Conservation (phyloP, 2,888 invertebrate species). For the Deroplatys truncata region DNA sequence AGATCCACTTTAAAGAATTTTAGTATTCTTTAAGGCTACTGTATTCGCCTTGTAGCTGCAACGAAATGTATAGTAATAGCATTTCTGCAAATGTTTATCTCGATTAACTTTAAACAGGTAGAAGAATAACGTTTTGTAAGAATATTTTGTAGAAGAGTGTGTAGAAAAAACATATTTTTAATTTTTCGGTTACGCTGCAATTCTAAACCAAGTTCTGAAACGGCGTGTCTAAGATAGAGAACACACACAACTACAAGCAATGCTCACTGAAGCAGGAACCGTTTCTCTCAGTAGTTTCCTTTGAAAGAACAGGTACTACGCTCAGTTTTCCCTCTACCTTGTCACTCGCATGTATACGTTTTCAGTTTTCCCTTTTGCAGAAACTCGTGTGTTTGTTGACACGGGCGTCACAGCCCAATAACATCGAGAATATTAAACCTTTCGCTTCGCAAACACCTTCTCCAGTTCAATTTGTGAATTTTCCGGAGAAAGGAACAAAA, state of each 20-base stretch:
- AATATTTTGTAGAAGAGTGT: no score
- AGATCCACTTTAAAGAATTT: no score
- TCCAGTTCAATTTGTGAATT: neutral
- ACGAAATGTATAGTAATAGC: no score
- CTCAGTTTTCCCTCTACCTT: neutral
- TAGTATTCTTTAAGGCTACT: no score
- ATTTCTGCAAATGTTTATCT: no score
- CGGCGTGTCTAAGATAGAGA: neutral
- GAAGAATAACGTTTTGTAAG: no score
- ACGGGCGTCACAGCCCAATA: neutral
- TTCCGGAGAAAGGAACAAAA: neutral
- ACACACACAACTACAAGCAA: neutral
- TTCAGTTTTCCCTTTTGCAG: neutral
- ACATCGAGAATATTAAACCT: neutral
- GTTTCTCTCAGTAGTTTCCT: neutral
- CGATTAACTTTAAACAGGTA: no score
- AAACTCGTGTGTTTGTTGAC: neutral
- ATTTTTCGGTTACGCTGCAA: no score
- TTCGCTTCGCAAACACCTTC: neutral
- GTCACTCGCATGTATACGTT: neutral
- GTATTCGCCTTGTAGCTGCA: no score
- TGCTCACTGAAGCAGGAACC: neutral
- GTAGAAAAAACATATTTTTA: no score
- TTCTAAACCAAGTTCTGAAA: no score
- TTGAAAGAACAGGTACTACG: neutral